A percentile compares a stretch with the other conserved stretches of the same genome.
Evolutionary conservation across 2,888 invertebrate species (phyloP).

Genomic region (Cerastis leucographa): DNA sequence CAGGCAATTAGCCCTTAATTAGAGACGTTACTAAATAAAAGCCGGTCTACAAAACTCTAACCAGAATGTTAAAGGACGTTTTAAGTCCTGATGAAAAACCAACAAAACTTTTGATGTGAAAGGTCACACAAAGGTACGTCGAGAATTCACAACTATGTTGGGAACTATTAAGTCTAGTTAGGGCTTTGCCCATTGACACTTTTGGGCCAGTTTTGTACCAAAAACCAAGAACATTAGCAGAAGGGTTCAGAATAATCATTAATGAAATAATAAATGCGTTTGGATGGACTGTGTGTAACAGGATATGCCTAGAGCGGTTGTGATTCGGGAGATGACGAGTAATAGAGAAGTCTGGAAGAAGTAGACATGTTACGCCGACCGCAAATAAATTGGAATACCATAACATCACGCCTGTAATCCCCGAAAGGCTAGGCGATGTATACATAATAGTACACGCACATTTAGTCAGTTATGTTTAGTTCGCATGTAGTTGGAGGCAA

Average conservation of each 20-base stretch:
- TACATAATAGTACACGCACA: no score
- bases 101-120: slow-evolving; percentile 49
- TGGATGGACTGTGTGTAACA: neutral
- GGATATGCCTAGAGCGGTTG: neutral
- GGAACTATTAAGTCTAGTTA: slow-evolving; percentile 34
- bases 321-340: neutral
- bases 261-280: neutral
- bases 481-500: no score
- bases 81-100: slow-evolving; percentile 50
- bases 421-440: no score
- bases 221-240: neutral
- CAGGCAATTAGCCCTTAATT: slow-evolving; percentile 46
- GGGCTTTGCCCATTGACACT: slow-evolving; percentile 11
- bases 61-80: slow-evolving; percentile 36
- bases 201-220: slow-evolving; percentile 12
- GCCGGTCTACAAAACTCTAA: slow-evolving; percentile 30
- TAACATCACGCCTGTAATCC: no score
- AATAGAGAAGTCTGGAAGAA: neutral
- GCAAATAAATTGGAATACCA: no score
- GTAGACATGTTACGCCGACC: no score
- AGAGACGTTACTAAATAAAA: slow-evolving; percentile 47
- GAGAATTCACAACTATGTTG: slow-evolving; percentile 12
- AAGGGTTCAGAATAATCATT: neutral
- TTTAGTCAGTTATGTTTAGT: no score
- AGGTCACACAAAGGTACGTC: slow-evolving; percentile 43